Conservation (phyloP, 2,113 vertebrate species). For the Maylandia zebra region DNA sequence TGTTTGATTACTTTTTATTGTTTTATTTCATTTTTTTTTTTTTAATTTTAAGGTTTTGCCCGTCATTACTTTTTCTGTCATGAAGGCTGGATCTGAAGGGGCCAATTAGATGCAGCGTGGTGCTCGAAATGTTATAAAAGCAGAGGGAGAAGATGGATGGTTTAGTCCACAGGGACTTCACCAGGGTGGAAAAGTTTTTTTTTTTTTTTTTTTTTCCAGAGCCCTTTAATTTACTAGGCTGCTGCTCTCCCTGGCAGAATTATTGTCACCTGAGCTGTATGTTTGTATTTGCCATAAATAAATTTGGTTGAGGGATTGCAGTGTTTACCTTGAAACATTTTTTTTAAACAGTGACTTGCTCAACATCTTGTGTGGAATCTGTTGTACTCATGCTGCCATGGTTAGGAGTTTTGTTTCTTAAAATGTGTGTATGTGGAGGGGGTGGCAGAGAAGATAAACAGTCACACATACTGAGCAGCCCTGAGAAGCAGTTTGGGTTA, state of each 20-base stretch:
- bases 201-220: not conserved
- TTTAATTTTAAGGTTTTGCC: not conserved
- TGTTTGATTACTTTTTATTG: not conserved
- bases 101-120: conserved; percentile 9
- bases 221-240: conserved; percentile 51
- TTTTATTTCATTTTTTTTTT: not conserved
- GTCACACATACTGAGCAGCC: not conserved
- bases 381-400: not conserved
- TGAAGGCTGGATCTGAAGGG: not conserved
- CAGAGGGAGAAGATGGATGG: conserved; percentile 31
- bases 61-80: not conserved
- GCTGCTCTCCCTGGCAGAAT: not conserved
- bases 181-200: not conserved
- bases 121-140: conserved; percentile 11
- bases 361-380: not conserved
- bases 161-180: conserved; percentile 38
- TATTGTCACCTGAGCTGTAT: not conserved
- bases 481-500: not conserved
- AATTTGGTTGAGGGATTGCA: not conserved
- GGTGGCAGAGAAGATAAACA: not conserved
- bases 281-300: not conserved
- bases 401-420: not conserved
- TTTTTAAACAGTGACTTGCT: not conserved
- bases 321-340: not conserved
- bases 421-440: not conserved